Evolutionary conservation across 2,113 vertebrate genomes (phyloP).

Genomic region (Corythaixoides concolor): DNA sequence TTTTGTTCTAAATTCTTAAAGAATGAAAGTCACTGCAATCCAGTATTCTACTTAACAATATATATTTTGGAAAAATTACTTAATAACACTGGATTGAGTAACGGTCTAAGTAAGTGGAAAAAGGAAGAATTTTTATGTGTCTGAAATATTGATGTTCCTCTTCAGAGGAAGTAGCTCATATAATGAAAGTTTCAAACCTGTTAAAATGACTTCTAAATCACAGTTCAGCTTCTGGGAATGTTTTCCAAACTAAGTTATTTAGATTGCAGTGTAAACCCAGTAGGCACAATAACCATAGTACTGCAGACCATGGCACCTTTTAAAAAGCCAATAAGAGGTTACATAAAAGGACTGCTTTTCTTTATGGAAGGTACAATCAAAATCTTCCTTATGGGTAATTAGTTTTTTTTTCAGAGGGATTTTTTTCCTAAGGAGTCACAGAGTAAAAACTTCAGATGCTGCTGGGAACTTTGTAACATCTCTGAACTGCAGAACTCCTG

Average conservation of each 20-base stretch:
- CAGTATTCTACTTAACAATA: not conserved
- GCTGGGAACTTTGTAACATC: not conserved
- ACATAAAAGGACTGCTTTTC: not conserved
- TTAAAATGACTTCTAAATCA: not conserved
- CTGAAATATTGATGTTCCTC: not conserved
- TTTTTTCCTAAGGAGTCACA: not conserved
- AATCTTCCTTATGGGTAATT: not conserved
- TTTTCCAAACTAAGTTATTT: not conserved
- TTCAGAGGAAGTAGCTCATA: not conserved
- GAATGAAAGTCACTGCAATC: not conserved
- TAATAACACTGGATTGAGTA: not conserved
- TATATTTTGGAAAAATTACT: not conserved
- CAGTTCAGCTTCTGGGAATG: not conserved
- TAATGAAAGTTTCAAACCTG: constrained; percentile 1
- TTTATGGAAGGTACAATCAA: not conserved
- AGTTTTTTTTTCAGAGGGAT: not conserved
- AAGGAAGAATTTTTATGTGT: not conserved
- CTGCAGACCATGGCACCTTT: not conserved
- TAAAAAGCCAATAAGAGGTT: not conserved
- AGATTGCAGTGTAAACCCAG: not conserved
- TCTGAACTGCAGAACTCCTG: not conserved
- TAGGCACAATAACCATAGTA: not conserved
- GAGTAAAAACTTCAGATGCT: not conserved
- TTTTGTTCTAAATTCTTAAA: not conserved
- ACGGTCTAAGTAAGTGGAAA: not conserved